Evolutionary conservation across 2,113 vertebrate genomes (phyloP).

Genomic region (Scopus umbretta): DNA sequence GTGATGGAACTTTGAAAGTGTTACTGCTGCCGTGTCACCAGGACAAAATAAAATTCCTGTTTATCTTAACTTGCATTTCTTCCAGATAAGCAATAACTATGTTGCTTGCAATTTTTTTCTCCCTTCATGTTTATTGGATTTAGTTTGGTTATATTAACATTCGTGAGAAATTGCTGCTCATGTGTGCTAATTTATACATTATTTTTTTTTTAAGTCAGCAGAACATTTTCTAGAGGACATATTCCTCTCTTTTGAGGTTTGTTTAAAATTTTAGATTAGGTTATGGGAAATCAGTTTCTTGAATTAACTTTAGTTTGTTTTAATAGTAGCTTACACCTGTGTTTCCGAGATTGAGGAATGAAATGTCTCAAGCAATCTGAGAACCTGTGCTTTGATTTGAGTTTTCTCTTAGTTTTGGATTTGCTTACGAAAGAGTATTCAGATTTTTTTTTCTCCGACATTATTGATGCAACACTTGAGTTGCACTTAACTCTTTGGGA

Average conservation of each 20-base stretch:
- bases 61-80: background rate
- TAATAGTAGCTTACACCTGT: background rate
- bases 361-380: background rate
- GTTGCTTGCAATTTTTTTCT: background rate
- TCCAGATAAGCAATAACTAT: background rate
- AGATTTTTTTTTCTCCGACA: background rate
- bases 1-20: background rate
- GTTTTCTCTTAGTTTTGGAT: background rate
- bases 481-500: background rate
- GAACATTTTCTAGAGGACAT: background rate
- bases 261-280: background rate
- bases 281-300: background rate
- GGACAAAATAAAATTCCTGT: background rate
- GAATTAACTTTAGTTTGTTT: background rate
- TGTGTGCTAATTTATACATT: background rate
- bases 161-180: constrained; percentile 24
- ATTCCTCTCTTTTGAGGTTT: background rate
- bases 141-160: constrained; percentile 24
- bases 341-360: background rate
- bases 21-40: background rate
- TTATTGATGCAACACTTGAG: background rate
- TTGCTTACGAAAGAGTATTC: background rate
- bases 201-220: background rate
- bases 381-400: background rate
- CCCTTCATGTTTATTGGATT: background rate